Percentiles rank a stretch among this genome's conserved stretches.
Conservation (phyloP, 2,888 invertebrate species). For the Drosophila anomalata region DNA sequence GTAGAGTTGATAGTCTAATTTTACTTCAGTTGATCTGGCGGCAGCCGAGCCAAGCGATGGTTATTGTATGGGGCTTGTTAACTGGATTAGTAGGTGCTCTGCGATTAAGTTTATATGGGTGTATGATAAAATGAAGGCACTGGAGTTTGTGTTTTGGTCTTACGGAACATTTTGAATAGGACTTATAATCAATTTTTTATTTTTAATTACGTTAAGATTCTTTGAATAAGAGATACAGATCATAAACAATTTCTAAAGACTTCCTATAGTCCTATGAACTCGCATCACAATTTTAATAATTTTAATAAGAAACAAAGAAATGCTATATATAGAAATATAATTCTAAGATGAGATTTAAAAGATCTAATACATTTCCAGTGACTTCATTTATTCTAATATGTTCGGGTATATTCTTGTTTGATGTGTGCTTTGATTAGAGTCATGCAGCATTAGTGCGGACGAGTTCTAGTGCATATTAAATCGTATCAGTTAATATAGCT, state of each 20-base stretch:
- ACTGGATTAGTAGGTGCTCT: slow-evolving; percentile 50
- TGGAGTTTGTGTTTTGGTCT: neutral
- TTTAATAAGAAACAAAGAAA: no score
- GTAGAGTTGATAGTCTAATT: slow-evolving; percentile 76
- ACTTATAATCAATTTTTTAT: no score
- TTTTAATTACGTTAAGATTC: no score
- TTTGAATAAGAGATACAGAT: no score
- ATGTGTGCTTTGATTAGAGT: slow-evolving; percentile 53
- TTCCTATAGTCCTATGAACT: no score
- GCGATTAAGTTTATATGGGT: slow-evolving; percentile 30
- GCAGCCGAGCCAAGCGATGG: slow-evolving; percentile 57
- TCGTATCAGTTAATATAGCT: slow-evolving; percentile 29
- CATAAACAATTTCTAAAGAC: no score
- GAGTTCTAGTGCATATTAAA: slow-evolving; percentile 50
- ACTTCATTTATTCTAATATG: slow-evolving; percentile 1
- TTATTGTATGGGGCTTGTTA: slow-evolving; percentile 59
- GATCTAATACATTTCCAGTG: slow-evolving; percentile 4
- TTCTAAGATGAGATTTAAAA: neutral
- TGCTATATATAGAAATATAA: no score
- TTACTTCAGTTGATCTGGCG: slow-evolving; percentile 75
- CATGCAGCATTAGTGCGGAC: slow-evolving; percentile 70
- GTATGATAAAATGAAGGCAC: slow-evolving; percentile 4
- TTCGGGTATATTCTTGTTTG: slow-evolving; percentile 40
- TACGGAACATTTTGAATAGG: neutral
- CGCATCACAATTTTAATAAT: no score